Base-by-base conservation (phyloP, 2,113 vertebrate species). In the Oreochromis aureus region DNA sequence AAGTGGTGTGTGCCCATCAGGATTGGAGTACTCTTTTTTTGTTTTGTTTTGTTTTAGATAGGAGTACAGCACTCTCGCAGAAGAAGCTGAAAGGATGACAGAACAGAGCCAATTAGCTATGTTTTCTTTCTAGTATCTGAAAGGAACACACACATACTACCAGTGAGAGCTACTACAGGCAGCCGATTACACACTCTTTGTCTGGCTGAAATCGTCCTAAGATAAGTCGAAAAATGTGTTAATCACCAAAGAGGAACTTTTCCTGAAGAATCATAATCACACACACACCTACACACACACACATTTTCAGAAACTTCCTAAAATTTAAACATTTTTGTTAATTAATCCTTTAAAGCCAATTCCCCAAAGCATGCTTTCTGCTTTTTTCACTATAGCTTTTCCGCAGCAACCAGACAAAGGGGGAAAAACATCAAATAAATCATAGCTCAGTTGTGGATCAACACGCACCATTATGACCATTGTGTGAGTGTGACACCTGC, bases 401-500 rank as follows among this genome's bases (percentile, higher is more conserved):
- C 22, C 12, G 12, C 30, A 44, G 15, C 11, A 24, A 10, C 11
- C 22, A 85, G 41, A 89, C 82, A 86, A 89, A 82, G 13, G 19
- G 11, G 24, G 18, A 55, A 55, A 56, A 73, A 51, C 63, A 86
- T 87, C 10, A 85, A 79, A 84, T 86, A 83, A 80, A 86, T 63
- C 44, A 79, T 55, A 24, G 24, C 54, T 81, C 56, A 81, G 63
- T 15, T 86, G 80, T 69, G 80, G 39, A 51, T 36, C 83, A 51
- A 27, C 63, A 51, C 32, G 44, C 56, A 24, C 51, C 36, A 79
- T 79, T 41, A 61, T 7, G 80, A 88, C 90, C 63, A 92, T 94
- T 93, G 90, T 93, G 87, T 90, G 84, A 93, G 90, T 92, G 88
- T 93, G 92, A 95, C 95, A 95, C 95, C 95, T 95, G 94, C 92